Conservation (phyloP, 2,797 vertebrate genomes). For the Phataginus tetradactyla region DNA sequence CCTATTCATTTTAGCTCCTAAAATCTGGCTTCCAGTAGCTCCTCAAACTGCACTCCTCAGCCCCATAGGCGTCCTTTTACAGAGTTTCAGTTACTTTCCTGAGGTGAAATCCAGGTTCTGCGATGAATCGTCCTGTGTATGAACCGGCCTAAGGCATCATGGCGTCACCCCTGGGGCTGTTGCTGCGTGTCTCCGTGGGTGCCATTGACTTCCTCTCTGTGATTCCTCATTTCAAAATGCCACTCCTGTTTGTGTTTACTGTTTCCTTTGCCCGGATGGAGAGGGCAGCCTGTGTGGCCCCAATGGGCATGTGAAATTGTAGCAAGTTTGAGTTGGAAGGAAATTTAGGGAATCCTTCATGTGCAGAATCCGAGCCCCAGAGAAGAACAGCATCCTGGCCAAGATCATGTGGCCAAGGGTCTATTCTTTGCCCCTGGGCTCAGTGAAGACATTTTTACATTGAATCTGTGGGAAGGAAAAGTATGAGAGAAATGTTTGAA, state of each 20-base stretch:
- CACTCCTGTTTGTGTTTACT: not conserved
- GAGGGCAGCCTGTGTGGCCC: not conserved
- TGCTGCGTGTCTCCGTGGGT: not conserved
- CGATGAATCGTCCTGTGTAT: not conserved
- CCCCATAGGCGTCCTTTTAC: not conserved
- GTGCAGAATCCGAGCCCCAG: not conserved
- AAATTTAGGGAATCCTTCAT: not conserved
- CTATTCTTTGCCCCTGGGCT: constrained; percentile 26
- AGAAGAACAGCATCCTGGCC: not conserved
- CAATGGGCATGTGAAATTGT: not conserved
- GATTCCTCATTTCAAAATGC: not conserved
- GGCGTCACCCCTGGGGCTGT: not conserved
- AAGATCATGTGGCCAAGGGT: not conserved
- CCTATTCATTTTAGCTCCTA: not conserved
- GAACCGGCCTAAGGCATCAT: not conserved
- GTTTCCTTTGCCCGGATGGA: not conserved
- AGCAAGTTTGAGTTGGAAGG: not conserved
- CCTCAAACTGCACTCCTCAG: not conserved
- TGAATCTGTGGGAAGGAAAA: constrained; percentile 70
- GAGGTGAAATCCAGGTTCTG: not conserved
- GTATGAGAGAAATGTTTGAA: constrained; percentile 74
- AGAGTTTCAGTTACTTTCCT: not conserved
- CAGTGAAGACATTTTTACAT: constrained; percentile 53
- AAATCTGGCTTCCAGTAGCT: not conserved
- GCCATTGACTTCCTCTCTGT: not conserved